Conservation (phyloP, 2,888 invertebrate species). For the Endotricha flammealis region DNA sequence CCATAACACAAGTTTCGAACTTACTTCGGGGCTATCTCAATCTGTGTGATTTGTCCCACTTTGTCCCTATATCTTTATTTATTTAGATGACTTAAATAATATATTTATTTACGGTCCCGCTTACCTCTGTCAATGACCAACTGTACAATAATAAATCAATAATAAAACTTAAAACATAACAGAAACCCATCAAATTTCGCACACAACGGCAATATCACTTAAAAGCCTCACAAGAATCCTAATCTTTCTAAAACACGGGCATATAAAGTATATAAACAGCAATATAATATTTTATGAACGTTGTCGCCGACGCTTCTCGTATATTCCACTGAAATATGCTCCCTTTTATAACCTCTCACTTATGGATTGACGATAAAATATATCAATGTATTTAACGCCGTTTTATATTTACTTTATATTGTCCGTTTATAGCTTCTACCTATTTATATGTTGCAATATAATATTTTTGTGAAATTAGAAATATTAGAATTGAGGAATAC, state of each 20-base stretch:
- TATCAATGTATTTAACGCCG: conserved; percentile 23
- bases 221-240: conserved; percentile 17
- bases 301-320: conserved; percentile 18
- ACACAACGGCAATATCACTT: conserved; percentile 20
- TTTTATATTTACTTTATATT: conserved; percentile 16
- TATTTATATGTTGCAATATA: too few species aligned
- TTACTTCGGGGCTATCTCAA: too few species aligned
- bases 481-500: too few species aligned
- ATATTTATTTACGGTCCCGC: too few species aligned
- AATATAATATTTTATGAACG: conserved; percentile 25
- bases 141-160: not conserved
- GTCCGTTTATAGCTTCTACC: not conserved
- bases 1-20: too few species aligned
- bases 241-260: conserved; percentile 22
- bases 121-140: too few species aligned
- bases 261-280: conserved; percentile 25
- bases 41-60: too few species aligned
- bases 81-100: too few species aligned
- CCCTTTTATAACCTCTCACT: conserved; percentile 28
- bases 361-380: conserved; percentile 32
- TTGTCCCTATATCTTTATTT: too few species aligned
- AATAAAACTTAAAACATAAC: not conserved
- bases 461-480: too few species aligned
- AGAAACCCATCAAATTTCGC: conserved; percentile 12
- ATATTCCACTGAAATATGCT: conserved; percentile 29